Conservation (phyloP, 2,797 vertebrate genomes). For the Smutsia temminckii region DNA sequence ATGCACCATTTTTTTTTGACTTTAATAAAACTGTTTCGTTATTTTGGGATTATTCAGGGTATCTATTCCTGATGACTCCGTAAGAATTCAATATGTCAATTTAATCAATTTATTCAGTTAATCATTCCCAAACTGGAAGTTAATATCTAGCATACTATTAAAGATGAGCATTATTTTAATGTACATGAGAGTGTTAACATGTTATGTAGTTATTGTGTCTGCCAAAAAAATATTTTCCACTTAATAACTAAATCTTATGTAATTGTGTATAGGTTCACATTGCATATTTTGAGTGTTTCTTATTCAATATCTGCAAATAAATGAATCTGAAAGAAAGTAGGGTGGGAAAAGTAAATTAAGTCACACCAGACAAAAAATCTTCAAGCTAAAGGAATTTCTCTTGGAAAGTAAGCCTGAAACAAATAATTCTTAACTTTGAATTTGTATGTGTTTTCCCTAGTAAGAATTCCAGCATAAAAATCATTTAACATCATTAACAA, state of each 20-base stretch:
- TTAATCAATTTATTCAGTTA: neutral
- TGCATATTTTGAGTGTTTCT: neutral
- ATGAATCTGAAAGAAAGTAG: neutral
- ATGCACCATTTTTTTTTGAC: neutral
- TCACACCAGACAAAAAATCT: neutral
- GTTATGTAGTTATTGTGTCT: neutral
- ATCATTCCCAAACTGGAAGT: neutral
- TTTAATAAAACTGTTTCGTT: neutral
- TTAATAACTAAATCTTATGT: neutral
- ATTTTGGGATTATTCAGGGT: neutral
- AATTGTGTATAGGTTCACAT: neutral
- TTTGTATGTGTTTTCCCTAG: neutral
- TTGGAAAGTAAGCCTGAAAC: neutral
- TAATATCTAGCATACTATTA: neutral
- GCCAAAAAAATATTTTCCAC: neutral
- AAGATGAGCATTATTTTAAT: neutral
- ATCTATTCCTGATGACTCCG: neutral
- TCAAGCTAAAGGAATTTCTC: neutral
- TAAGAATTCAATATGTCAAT: neutral
- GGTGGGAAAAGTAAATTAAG: neutral
- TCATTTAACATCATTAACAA: neutral
- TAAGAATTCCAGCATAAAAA: neutral
- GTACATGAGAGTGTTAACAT: neutral
- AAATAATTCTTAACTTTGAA: neutral
- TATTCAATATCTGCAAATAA: neutral